Evolutionary conservation across 2,113 vertebrate genomes (phyloP), one percentile per base, ranked within the genome.

Genomic region (Gobiocypris rarus): DNA sequence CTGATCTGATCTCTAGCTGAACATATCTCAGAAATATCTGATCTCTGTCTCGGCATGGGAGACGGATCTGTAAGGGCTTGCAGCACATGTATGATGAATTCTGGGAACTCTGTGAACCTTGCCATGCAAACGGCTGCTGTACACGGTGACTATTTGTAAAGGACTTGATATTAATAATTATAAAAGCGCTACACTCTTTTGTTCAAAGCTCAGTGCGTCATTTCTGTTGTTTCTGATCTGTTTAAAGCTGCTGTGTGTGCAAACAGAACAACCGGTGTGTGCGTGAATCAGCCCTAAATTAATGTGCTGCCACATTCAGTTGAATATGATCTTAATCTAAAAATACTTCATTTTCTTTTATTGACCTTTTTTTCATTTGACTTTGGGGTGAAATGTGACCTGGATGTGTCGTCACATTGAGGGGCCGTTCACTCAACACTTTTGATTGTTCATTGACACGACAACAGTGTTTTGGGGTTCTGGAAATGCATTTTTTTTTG

Each of bases 91-190:
- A 89, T 87, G 84, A 87, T 61, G 67, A 91, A 86, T 90, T 86
- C 86, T 75, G 56, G 87, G 38, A 38, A 84, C 86, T 85, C 74
- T 70, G 75, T 84, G 83, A 87, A 88, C 86, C 22, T 89, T 89
- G 88, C 91, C 81, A 89, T 91, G 81, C 81, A 87, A 91, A 48
- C 85, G 89, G 89, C 87, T 87, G 83, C 87, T 94, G 91, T 92
- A 92, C 71, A 91, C 89, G 70, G 88, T 89, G 86, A 90, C 85
- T 58, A 89, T 91, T 92, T 93, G 90, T 93, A 91, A 88, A 92
- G 90, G 88, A 89, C 82, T 89, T 91, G 89, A 80, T 90, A 78
- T 56, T 88, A 90, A 91, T 91, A 24, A 82, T 67, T 75, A 88
- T 83, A 92, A 93, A 93, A 81, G 43, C 13, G 75, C 77, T 86